Evolutionary conservation across 2,797 vertebrate genomes (phyloP).

Genomic region (Phoxinus dragarum): DNA sequence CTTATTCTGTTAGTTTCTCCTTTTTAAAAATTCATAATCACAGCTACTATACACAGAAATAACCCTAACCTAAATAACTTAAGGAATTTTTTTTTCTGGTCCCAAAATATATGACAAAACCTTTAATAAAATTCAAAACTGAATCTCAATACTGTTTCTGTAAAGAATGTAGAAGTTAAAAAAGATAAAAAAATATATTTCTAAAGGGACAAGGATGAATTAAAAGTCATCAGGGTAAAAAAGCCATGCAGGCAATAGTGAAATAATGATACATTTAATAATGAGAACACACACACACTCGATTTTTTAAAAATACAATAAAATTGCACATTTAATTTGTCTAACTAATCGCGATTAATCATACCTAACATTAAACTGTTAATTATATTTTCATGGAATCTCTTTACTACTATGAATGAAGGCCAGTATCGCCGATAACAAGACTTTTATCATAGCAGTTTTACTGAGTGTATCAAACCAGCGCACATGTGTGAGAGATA

Average conservation of each 20-base stretch:
- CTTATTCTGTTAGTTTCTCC: neutral
- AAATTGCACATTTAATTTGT: too few relatives aligned
- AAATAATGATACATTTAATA: too few relatives aligned
- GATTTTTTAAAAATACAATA: too few relatives aligned
- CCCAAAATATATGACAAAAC: neutral
- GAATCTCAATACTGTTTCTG: neutral
- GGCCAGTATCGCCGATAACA: neutral
- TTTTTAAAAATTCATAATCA: neutral
- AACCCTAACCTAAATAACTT: neutral
- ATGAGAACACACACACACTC: too few relatives aligned
- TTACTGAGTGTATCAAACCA: slow-evolving; percentile 3
- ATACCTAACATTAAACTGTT: neutral
- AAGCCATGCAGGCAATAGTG: too few relatives aligned
- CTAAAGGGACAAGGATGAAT: neutral
- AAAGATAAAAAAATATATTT: neutral
- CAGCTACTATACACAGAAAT: neutral
- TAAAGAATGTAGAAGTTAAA: neutral
- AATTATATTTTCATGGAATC: neutral
- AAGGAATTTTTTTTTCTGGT: neutral
- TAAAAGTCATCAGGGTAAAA: too few relatives aligned
- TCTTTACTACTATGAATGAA: neutral
- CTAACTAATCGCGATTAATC: too few relatives aligned
- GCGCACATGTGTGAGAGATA: neutral
- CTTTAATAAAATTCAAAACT: neutral
- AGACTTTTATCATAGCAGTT: slow-evolving; percentile 5